Conservation (phyloP, 1,140 invertebrate genomes). For the Bicyclus anynana region DNA sequence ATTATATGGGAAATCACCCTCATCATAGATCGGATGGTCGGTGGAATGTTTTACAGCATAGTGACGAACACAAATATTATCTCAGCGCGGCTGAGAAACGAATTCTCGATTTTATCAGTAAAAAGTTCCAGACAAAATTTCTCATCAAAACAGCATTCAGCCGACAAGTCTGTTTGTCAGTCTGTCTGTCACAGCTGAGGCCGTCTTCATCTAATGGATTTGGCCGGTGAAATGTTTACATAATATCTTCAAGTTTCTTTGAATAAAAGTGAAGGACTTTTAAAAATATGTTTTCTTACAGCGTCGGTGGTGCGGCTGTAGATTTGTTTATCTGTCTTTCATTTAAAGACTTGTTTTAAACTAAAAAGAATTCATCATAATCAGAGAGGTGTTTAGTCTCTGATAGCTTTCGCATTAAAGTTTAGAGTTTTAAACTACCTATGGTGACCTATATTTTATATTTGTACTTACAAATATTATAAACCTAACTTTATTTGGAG, state of each 20-base stretch:
- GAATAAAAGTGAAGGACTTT: conserved; percentile 22
- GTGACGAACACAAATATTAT: neutral
- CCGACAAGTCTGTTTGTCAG: conserved; percentile 44
- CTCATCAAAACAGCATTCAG: conserved; percentile 6
- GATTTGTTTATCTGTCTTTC: no score
- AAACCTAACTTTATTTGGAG: no score
- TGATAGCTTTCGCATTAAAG: no score
- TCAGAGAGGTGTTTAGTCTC: no score
- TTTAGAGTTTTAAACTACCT: no score
- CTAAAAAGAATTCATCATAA: no score
- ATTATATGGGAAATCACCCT: no score
- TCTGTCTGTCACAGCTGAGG: conserved; percentile 45
- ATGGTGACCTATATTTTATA: no score
- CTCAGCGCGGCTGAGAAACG: no score
- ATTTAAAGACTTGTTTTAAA: no score
- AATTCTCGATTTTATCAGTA: neutral
- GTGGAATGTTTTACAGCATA: neutral
- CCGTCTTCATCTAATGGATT: conserved; percentile 59
- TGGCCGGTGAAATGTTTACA: conserved; percentile 40
- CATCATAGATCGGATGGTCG: no score
- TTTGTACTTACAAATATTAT: no score
- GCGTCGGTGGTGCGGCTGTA: neutral
- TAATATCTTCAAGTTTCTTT: conserved; percentile 31
- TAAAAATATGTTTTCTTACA: conserved; percentile 9
- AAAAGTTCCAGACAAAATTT: neutral